Percentiles rank a stretch among this genome's conserved stretches.
Conservation (phyloP, 2,797 vertebrate species). For the Falco biarmicus region DNA sequence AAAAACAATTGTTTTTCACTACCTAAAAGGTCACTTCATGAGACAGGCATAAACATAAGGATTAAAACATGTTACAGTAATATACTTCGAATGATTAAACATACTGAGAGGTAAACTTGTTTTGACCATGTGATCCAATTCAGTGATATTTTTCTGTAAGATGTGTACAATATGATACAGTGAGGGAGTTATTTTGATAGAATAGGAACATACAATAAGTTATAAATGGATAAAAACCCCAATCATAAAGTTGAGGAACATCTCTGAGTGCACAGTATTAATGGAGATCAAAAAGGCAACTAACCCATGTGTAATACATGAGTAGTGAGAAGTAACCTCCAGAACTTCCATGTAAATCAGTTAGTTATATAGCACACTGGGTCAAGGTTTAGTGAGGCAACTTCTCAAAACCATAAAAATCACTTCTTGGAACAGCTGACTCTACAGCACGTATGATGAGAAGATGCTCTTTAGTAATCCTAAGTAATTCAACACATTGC, state of each 20-base stretch:
- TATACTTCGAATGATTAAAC: background rate
- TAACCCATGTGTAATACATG: constrained; percentile 63
- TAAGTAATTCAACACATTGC: background rate
- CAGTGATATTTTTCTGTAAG: background rate
- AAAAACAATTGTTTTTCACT: background rate
- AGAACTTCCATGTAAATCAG: constrained; percentile 66
- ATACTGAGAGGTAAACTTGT: background rate
- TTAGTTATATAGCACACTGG: constrained; percentile 53
- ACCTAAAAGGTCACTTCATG: background rate
- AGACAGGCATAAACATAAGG: background rate
- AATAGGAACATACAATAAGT: background rate
- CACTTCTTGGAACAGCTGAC: constrained; percentile 37
- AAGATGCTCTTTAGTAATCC: background rate
- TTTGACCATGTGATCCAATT: background rate
- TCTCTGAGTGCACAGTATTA: constrained; percentile 50
- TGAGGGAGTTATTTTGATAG: background rate
- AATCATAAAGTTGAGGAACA: constrained; percentile 39
- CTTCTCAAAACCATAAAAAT: constrained; percentile 54
- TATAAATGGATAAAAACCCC: constrained; percentile 5
- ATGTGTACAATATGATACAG: background rate
- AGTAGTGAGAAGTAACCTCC: constrained; percentile 55
- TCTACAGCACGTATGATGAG: background rate
- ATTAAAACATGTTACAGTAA: background rate
- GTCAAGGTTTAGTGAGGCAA: constrained; percentile 59
- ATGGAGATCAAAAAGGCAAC: constrained; percentile 59